Evolutionary conservation across 2,888 invertebrate species (phyloP), one percentile per base, ranked within the genome.

Genomic region (Ennomos quercinarius): DNA sequence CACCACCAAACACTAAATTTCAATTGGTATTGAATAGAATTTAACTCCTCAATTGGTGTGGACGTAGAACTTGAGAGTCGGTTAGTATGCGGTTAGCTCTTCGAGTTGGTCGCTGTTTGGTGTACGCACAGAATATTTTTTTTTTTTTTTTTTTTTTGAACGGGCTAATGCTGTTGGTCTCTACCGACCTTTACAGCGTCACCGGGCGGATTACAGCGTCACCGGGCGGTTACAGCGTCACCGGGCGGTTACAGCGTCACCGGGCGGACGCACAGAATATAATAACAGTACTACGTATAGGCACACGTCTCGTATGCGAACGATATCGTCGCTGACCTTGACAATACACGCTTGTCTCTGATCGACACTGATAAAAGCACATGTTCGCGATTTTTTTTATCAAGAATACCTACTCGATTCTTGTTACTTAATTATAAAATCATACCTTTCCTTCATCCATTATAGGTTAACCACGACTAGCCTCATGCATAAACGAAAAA

Each of bases 321-420:
- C n/a, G n/a, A 45, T 49, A 60, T 40, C 37, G 39, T 10, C 10
- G 5, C 3, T 36, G 51, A 38, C 60, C 60, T 61, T 61, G 62
- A 57, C 54, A 51, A 53, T 43, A 46, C 46, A 35, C 11, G 17
- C 36, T 27, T 48, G 52, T 57, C 45, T 41, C 10, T 36, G 43
- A 54, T 55, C 35, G 41, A 52, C 38, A 44, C 13, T 8, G 43
- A 49, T 45, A 42, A 52, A 34, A 27, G 11, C 38, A n/a, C 35
- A 27, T 47, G 41, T 37, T 38, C 38, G 48, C 55, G 39, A 10
- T 41, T 38, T 38, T 34, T n/a, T 47, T 43, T 27, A 34, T 10
- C 34, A 8, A 46, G n/a, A 46, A 53, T 53, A 10, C 4, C 8
- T 6, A 27, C 6, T 27, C 0, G 5, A 0, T 27, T 27, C 1